Conservation (phyloP, 2,888 invertebrate species). For the Nymphalis urticae region DNA sequence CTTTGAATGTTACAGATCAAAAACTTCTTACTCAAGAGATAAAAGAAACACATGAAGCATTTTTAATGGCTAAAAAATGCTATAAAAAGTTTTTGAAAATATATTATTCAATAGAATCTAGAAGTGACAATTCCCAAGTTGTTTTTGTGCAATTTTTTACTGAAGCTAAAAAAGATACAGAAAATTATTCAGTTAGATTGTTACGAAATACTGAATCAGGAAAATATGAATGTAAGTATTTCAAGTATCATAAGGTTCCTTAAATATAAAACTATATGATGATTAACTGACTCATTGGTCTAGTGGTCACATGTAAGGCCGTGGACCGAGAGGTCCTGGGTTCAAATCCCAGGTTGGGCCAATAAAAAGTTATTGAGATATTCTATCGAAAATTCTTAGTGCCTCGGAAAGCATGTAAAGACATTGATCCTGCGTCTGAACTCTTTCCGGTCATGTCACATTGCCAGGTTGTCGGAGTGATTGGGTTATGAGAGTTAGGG, state of each 20-base stretch:
- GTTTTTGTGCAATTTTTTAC: slow-evolving; percentile 73
- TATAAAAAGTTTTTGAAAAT: slow-evolving; percentile 71
- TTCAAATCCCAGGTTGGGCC: too few relatives aligned
- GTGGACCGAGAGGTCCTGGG: too few relatives aligned
- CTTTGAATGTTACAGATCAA: slow-evolving; percentile 54
- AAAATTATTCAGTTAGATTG: slow-evolving; percentile 62
- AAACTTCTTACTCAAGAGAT: slow-evolving; percentile 68
- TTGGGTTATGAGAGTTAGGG: too few relatives aligned
- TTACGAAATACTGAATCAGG: slow-evolving; percentile 53
- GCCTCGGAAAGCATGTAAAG: too few relatives aligned
- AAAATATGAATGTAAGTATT: slow-evolving; percentile 64
- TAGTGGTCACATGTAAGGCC: too few relatives aligned
- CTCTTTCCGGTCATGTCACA: too few relatives aligned
- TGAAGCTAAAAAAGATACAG: slow-evolving; percentile 67
- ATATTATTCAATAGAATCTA: slow-evolving; percentile 67
- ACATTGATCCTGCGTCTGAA: too few relatives aligned
- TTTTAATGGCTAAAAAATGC: slow-evolving; percentile 72
- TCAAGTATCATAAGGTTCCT: neutral
- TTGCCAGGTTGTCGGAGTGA: too few relatives aligned
- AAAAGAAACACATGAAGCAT: slow-evolving; percentile 75
- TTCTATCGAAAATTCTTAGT: too few relatives aligned
- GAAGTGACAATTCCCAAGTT: slow-evolving; percentile 51
- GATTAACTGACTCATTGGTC: too few relatives aligned
- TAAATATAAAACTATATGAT: too few relatives aligned
- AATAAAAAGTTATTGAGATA: too few relatives aligned